Conservation (phyloP, 2,888 invertebrate genomes). For the Malthinus seriepunctatus region DNA sequence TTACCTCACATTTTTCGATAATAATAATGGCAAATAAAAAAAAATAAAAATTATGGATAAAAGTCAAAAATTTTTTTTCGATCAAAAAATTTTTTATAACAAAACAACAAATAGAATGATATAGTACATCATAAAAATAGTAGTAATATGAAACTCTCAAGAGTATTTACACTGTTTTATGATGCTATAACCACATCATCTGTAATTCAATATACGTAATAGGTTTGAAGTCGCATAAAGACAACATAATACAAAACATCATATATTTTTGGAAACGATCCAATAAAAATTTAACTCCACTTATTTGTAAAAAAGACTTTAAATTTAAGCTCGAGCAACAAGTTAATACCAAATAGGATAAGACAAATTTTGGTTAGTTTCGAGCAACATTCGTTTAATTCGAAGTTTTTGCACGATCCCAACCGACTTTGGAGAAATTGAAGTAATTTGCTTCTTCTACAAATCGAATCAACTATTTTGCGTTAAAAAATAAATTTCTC, state of each 20-base stretch:
- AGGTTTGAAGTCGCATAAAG: conserved; percentile 9
- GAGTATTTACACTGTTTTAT: conserved; percentile 15
- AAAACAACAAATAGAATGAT: conserved; percentile 3
- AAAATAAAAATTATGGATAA: background rate
- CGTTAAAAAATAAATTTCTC: too few relatives aligned
- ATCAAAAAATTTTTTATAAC: background rate
- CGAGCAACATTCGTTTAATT: too few relatives aligned
- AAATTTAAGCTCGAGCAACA: too few relatives aligned
- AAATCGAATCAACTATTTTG: too few relatives aligned
- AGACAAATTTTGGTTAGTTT: too few relatives aligned
- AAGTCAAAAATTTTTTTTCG: background rate
- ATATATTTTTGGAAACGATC: background rate
- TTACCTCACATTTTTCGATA: background rate
- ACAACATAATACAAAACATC: conserved; percentile 1
- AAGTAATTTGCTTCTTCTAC: too few relatives aligned
- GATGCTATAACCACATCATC: conserved; percentile 14
- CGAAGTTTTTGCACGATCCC: too few relatives aligned
- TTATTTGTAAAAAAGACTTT: too few relatives aligned
- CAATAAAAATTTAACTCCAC: too few relatives aligned
- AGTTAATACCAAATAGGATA: too few relatives aligned
- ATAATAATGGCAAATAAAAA: background rate
- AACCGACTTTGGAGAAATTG: too few relatives aligned
- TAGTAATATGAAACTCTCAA: conserved; percentile 11
- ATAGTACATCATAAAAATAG: conserved; percentile 8
- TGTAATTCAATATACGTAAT: conserved; percentile 15